These are phyloP conservation scores for Hyposoter didymator DNA, from an alignment of 2,888 invertebrate genomes.

Conservation along the genomic window DNA sequence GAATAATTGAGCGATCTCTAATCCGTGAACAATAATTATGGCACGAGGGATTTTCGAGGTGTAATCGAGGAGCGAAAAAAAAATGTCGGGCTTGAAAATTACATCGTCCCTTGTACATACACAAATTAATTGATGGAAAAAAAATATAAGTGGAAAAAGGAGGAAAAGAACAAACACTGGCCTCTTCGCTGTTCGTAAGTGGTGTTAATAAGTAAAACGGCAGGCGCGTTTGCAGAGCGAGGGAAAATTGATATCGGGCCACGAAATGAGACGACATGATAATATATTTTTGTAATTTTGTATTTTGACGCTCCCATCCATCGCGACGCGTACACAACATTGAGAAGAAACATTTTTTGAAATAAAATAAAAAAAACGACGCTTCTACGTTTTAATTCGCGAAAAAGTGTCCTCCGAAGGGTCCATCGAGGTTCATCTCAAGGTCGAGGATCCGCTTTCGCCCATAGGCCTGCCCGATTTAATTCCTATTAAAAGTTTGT, in stretches of 20 bases:
- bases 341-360: not conserved
- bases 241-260: constrained; percentile 70
- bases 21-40: not conserved
- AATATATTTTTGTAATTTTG: constrained; percentile 82
- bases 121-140: not conserved
- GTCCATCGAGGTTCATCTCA: constrained; percentile 47
- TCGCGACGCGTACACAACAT: constrained; percentile 31
- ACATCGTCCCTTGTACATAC: constrained; percentile 15
- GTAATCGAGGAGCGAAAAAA: not conserved
- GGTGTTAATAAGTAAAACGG: constrained; percentile 75
- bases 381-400: constrained; percentile 29
- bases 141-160: constrained; percentile 48
- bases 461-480: constrained; percentile 10
- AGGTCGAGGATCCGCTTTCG: constrained; percentile 38
- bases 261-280: constrained; percentile 67
- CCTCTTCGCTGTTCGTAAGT: constrained; percentile 57
- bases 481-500: constrained; percentile 11
- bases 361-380: constrained; percentile 19
- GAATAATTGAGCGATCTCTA: not conserved
- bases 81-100: not conserved
- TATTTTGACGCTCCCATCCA: constrained; percentile 75
- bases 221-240: constrained; percentile 67
- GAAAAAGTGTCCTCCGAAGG: constrained; percentile 33
- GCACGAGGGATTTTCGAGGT: not conserved
- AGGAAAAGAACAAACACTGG: constrained; percentile 23